Evolutionary conservation across 2,797 vertebrate genomes (phyloP).

Genomic region (Erithacus rubecula): DNA sequence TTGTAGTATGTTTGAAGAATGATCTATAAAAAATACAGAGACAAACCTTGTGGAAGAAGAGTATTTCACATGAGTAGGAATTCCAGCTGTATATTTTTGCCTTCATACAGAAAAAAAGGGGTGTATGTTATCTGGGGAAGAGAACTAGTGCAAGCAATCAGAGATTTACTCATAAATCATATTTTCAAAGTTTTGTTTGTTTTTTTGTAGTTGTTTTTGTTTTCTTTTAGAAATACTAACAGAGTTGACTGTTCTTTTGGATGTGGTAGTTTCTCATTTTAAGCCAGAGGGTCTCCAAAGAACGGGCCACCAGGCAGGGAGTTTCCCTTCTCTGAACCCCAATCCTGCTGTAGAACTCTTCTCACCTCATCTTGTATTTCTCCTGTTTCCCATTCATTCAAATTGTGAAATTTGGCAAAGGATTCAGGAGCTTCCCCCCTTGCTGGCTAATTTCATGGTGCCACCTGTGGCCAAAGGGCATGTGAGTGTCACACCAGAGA

Average conservation of each 20-base stretch:
- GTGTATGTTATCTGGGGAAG: neutral
- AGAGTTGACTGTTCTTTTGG: neutral
- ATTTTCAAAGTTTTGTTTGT: neutral
- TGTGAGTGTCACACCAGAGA: neutral
- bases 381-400: neutral
- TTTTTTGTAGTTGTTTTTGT: too few species aligned
- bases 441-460: neutral
- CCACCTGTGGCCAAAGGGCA: neutral
- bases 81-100: neutral
- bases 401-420: neutral
- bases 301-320: neutral
- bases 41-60: neutral
- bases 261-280: neutral
- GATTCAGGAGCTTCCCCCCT: neutral
- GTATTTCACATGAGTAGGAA: neutral
- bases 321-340: neutral
- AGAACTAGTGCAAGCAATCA: neutral
- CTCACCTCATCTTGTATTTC: neutral
- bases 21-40: neutral
- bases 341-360: neutral
- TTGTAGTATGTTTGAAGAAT: neutral
- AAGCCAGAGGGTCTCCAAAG: neutral
- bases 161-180: neutral
- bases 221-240: neutral
- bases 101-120: neutral